A percentile compares a stretch with the other conserved stretches of the same genome.
These are phyloP conservation scores for Cepaea hortensis DNA, from an alignment of 2,888 invertebrate genomes.

Conservation along the genomic window DNA sequence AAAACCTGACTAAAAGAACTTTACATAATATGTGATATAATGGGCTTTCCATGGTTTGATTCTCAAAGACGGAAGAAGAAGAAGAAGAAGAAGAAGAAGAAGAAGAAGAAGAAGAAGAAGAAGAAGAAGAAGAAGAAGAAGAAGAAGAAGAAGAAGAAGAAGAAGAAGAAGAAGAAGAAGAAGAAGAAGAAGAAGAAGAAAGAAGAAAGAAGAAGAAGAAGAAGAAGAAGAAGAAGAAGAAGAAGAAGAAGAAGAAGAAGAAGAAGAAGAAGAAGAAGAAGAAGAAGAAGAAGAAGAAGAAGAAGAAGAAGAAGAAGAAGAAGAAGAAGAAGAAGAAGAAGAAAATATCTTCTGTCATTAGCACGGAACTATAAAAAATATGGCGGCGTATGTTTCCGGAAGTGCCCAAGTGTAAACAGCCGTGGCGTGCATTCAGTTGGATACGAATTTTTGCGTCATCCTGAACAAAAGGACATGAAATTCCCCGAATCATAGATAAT, in stretches of 20 bases:
- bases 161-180: slow-evolving; percentile 29
- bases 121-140: slow-evolving; percentile 6
- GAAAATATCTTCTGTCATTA: too few relatives aligned
- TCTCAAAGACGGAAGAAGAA: background rate
- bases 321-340: slow-evolving; percentile 18
- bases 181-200: slow-evolving; percentile 26
- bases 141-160: slow-evolving; percentile 28
- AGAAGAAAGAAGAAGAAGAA: slow-evolving; percentile 9
- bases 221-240: background rate
- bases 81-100: slow-evolving; percentile 4
- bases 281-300: slow-evolving; percentile 21
- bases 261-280: slow-evolving; percentile 17
- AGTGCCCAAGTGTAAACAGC: too few relatives aligned
- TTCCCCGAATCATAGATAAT: too few relatives aligned
- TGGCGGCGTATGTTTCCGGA: too few relatives aligned
- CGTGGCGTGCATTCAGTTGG: too few relatives aligned
- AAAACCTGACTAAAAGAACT: too few relatives aligned
- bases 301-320: slow-evolving; percentile 14
- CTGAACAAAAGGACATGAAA: too few relatives aligned
- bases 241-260: slow-evolving; percentile 23
- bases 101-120: slow-evolving; percentile 16
- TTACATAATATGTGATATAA: too few relatives aligned
- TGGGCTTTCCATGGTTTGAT: too few relatives aligned
- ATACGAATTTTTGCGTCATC: too few relatives aligned
- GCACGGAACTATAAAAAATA: too few relatives aligned